Base-by-base conservation (phyloP, 2,888 invertebrate genomes). In the Athripsodes cinereus region DNA sequence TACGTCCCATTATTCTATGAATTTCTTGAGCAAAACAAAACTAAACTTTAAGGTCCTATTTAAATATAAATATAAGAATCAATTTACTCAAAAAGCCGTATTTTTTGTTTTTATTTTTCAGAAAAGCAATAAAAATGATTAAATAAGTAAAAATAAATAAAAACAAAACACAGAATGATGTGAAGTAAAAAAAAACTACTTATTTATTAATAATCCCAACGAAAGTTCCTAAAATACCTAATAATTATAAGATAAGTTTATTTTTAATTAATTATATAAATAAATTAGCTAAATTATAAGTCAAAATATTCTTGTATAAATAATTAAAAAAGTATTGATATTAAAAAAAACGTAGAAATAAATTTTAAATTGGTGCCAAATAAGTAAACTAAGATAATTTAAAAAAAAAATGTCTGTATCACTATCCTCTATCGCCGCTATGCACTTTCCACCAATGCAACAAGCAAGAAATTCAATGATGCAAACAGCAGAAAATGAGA, bases 141-240 rank as follows among this genome's bases (percentile, higher is more conserved):
- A 16, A 21, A 52, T 56, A 48, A 22, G 22, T 19, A 46, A 22
- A n/a, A 31, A 52, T 31, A 31, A 40, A 16, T n/a, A 40, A 40
- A 40, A 16, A 40, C 3, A 40, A 40, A 40, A 40, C 13, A n/a
- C 31, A 47, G 6, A 46, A 55, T 49, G 55, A 59, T 55, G 55
- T 22, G 21, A 52, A 55, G 59, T 58, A 55, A 58, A 55, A 57
- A 22, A 20, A 49, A 53, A 53, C 51, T 34, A 55, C 47, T 40
- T n/a, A n/a, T n/a, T n/a, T n/a, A 35, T 55, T 31, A 59, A 22
- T 59, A 49, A 55, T 52, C 50, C 56, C 59, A 79, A 79, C 79
- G 79, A 79, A 77, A 79, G 79, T 79, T 79, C 79, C 79, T 79
- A 79, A 70, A 76, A 72, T 79, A 79, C 78, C 79, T 79, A 78